Base-by-base conservation (phyloP, 2,888 invertebrate genomes). In the Rutpela maculata region DNA sequence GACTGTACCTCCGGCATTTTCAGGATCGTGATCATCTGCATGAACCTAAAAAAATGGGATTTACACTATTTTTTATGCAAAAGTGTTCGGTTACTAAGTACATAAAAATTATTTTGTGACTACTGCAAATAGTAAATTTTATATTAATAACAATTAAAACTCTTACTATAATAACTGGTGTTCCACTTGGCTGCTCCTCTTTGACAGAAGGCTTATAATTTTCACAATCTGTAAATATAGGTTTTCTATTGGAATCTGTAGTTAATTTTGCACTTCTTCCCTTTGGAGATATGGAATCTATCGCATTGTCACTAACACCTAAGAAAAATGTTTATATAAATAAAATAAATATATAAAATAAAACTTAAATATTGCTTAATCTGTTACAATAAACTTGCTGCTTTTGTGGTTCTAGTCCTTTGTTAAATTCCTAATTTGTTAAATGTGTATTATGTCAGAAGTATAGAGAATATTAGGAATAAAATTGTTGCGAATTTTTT, bases 151-250 rank as follows among this genome's bases (percentile, higher is more conserved):
- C 0, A 35, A 35, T 35, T 5, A 35, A 1, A n/a, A 17, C n/a
- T 26, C 91, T 91, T 90, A 95, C 95, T 89, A 91, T 91, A 75
- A 97, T 93, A 12, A 98, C 96, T 82, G 91, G 93, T 0, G 95
- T 95, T 75, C 94, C 95, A 55, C 93, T 90, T 0, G 92, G 91
- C 81, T 88, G 87, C 87, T 95, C 93, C 90, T 98, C 98, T 87
- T 94, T 94, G 22, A 97, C 95, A 35, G 92, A 92, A 0, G 96
- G 97, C 85, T 93, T 94, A 90, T 98, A 98, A 84, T 91, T 92
- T 75, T 93, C 93, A 90, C 99, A 99, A 84, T 96, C 93, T 59
- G 93, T 93, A 90, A 98, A 98, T 78, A 95, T 93, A 1, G 98
- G 98, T 87, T 98, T 98, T 50, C 75, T 75, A 74, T 84, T 84